A percentile compares a stretch with the other conserved stretches of the same genome.
These are phyloP conservation scores for Clarias magur DNA, from an alignment of 2,113 vertebrate species.

Conservation along the genomic window DNA sequence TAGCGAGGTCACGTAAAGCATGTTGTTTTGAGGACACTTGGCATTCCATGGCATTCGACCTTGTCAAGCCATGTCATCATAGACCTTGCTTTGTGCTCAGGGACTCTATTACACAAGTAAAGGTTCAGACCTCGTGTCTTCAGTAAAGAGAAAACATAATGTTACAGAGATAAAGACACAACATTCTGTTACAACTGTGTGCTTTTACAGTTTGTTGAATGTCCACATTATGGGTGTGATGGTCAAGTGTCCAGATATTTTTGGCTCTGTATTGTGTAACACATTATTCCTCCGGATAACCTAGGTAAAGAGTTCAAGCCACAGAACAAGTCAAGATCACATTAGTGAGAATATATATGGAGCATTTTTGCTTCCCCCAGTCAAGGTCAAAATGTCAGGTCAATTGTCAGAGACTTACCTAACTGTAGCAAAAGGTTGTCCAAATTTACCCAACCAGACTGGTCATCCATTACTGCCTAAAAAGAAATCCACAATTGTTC, in stretches of 20 bases:
- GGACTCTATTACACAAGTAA: background rate
- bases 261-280: background rate
- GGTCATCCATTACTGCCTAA: slow-evolving; percentile 57
- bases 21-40: background rate
- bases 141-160: background rate
- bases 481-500: background rate
- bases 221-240: background rate
- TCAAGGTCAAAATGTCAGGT: background rate
- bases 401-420: slow-evolving; percentile 55
- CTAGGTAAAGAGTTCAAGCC: no score
- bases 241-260: background rate
- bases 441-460: slow-evolving; percentile 47
- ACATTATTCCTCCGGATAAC: background rate
- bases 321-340: no score
- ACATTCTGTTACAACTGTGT: background rate
- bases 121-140: background rate
- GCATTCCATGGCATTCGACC: background rate
- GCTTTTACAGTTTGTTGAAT: background rate
- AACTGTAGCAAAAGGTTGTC: slow-evolving; percentile 63
- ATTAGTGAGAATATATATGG: background rate
- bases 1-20: no score
- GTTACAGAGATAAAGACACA: background rate
- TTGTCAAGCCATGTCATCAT: background rate
- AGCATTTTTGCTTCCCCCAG: background rate
- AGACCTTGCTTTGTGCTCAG: background rate